These are phyloP conservation scores for Akabosia matsudoensis DNA, from an alignment of 1,140 invertebrate genomes.

Conservation along the genomic window DNA sequence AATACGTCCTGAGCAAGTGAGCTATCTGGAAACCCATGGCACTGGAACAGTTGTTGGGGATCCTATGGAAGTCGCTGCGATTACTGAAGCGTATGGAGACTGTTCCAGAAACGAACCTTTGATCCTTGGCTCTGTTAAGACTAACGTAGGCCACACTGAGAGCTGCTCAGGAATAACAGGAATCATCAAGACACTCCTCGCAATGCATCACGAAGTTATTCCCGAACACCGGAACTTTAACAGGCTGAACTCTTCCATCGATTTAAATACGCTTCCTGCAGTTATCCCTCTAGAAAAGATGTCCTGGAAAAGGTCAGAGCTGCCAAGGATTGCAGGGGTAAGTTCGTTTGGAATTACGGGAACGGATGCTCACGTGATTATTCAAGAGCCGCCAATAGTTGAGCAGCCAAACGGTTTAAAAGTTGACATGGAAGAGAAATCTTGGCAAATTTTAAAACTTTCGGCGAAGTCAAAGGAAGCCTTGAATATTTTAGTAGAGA, in stretches of 20 bases:
- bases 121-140: slow-evolving; percentile 10
- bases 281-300: background rate
- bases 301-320: background rate
- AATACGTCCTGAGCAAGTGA: background rate
- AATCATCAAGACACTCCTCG: background rate
- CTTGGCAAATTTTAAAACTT: slow-evolving; percentile 23
- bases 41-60: slow-evolving; percentile 15
- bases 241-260: background rate
- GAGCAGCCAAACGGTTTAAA: background rate
- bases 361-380: slow-evolving; percentile 38
- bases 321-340: slow-evolving; percentile 9
- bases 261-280: slow-evolving; percentile 1
- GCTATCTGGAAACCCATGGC: slow-evolving; percentile 8
- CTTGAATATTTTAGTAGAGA: background rate
- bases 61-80: slow-evolving; percentile 20
- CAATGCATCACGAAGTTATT: slow-evolving; percentile 9
- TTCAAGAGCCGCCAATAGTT: slow-evolving; percentile 30
- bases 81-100: background rate
- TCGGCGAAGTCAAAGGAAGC: slow-evolving; percentile 33
- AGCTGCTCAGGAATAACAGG: slow-evolving; percentile 8
- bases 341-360: slow-evolving; percentile 41
- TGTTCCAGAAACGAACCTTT: background rate
- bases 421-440: background rate
- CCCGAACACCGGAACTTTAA: slow-evolving; percentile 1
- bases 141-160: slow-evolving; percentile 18